Conservation (phyloP, 2,113 vertebrate genomes). For the Myocastor coypus region DNA sequence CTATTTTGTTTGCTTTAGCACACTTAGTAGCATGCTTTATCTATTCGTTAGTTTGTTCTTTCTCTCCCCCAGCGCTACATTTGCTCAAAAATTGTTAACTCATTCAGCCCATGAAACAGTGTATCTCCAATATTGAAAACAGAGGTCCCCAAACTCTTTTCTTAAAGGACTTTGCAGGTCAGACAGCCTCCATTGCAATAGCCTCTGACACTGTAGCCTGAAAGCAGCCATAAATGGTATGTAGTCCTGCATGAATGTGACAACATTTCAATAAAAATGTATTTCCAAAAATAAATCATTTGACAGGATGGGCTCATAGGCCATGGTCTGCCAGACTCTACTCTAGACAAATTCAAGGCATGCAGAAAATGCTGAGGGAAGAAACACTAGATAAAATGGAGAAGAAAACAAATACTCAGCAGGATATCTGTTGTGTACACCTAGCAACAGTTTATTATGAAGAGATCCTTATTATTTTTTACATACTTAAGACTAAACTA, state of each 20-base stretch:
- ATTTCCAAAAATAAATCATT: slow-evolving; percentile 17
- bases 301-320: neutral
- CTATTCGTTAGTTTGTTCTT: neutral
- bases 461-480: neutral
- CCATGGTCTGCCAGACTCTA: neutral
- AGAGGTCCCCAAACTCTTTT: neutral
- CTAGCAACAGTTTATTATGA: neutral
- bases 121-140: neutral
- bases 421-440: neutral
- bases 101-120: neutral
- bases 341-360: neutral
- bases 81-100: neutral
- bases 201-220: neutral
- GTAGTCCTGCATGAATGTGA: neutral
- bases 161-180: neutral
- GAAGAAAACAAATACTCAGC: neutral
- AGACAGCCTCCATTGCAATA: neutral
- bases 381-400: neutral
- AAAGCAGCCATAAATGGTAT: neutral
- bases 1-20: neutral
- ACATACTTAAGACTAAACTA: neutral
- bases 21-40: neutral
- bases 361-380: neutral
- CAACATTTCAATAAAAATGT: slow-evolving; percentile 33
- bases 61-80: neutral